Evolutionary conservation across 2,113 vertebrate species (phyloP), one percentile per base, ranked within the genome.

Genomic region (Caracal caracal): DNA sequence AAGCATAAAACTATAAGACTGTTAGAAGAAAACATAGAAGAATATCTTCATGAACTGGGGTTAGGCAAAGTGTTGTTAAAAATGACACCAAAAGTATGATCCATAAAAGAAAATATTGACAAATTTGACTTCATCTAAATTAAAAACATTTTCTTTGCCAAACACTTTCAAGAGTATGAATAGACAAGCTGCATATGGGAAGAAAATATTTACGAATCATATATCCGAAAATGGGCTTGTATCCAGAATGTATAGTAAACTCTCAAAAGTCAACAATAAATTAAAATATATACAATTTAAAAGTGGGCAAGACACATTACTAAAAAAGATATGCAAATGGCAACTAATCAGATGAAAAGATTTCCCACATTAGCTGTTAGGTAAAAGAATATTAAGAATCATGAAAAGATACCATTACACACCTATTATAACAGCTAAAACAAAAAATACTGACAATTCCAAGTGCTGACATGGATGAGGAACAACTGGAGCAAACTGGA

Each of bases 191-290:
- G 76, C 43, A 76, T 10, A 82, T 30, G n/a, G n/a, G 11, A 70
- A 24, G 53, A 85, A 97, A 92, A 70, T 79, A 79, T 80, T 35
- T 94, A 12, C 56, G 88, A 59, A 88, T 92, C 78, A 94, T 37
- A 51, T 97, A 40, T 59, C 47, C 47, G 80, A 49, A 28, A 78
- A 92, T 3, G n/a, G 37, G 78, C 35, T 51, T 82, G 19, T 51
- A 87, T 28, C 35, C 47, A 93, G 28, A 81, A 85, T 56, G 22
- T 33, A 65, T 56, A 70, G 49, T 71, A 30, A 95, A 59, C 11
- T 37, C 66, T 49, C n/a, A 82, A 68, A 93, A 76, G 4, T 56
- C 66, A 85, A 73, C 19, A 87, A 40, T 30, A 87, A 17, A 86
- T 51, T 51, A 61, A 37, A n/a, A 43, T 43, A 59, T 20, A 96